Conservation (phyloP, 2,113 vertebrate species). For the Vidua macroura region DNA sequence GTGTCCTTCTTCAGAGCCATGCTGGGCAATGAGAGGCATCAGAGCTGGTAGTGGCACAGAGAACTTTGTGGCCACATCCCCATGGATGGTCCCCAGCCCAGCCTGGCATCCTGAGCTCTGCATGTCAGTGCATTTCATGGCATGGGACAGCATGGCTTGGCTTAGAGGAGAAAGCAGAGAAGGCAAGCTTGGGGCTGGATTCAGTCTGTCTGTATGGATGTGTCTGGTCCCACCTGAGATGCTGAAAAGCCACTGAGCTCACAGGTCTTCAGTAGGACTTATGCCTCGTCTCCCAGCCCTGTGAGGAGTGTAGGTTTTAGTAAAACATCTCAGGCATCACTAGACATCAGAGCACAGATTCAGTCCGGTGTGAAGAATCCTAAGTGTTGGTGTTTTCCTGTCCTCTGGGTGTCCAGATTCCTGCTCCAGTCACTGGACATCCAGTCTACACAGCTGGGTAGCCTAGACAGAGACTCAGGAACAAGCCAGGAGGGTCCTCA, state of each 20-base stretch:
- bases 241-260: background rate
- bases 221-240: background rate
- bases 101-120: background rate
- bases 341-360: background rate
- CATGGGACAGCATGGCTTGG: background rate
- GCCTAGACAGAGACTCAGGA: background rate
- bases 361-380: background rate
- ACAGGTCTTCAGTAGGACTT: background rate
- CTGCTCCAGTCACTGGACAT: background rate
- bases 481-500: background rate
- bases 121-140: background rate
- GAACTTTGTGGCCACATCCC: accelerated
- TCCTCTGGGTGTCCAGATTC: background rate
- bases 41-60: background rate
- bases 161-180: background rate
- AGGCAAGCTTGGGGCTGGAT: background rate
- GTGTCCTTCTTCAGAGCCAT: background rate
- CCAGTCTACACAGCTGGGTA: background rate
- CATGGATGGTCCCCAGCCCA: background rate
- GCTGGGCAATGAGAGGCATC: background rate
- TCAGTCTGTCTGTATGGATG: background rate
- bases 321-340: background rate
- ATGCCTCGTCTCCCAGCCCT: background rate
- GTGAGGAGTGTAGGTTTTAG: background rate
- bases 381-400: background rate